Conservation (phyloP, 2,888 invertebrate genomes). For the Clunio marinus region DNA sequence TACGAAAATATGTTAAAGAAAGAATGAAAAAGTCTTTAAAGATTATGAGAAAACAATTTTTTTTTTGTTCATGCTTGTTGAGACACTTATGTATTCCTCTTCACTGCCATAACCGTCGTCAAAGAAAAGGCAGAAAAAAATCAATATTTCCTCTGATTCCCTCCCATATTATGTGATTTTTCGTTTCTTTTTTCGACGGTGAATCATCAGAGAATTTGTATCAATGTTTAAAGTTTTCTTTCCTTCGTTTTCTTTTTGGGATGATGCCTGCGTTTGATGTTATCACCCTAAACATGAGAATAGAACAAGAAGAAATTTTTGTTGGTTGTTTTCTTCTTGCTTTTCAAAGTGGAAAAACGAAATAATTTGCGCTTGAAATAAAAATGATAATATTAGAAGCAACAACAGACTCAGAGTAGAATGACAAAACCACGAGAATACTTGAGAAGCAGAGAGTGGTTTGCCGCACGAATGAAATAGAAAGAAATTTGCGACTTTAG, state of each 20-base stretch:
- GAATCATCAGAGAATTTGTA: conserved; percentile 25
- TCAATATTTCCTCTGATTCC: conserved; percentile 8
- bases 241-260: not conserved
- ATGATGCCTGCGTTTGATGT: conserved; percentile 19
- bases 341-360: conserved; percentile 19
- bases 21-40: conserved; percentile 23
- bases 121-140: not conserved
- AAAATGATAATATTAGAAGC: conserved; percentile 19
- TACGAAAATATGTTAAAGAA: conserved; percentile 13
- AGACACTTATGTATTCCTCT: conserved; percentile 19
- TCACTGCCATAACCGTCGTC: not conserved
- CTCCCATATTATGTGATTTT: conserved; percentile 8
- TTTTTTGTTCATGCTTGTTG: not conserved
- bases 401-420: not conserved
- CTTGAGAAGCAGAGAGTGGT: conserved; percentile 12
- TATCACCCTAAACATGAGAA: not conserved
- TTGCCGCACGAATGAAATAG: conserved; percentile 26
- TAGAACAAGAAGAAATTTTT: not conserved
- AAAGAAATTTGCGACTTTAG: conserved; percentile 25
- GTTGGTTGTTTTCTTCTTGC: not conserved
- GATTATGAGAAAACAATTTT: conserved; percentile 27
- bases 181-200: not conserved
- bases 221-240: conserved; percentile 13
- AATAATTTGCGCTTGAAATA: conserved; percentile 26
- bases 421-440: conserved; percentile 11